These are phyloP conservation scores for Prenolepis imparis DNA, from an alignment of 2,888 invertebrate species.

Conservation along the genomic window DNA sequence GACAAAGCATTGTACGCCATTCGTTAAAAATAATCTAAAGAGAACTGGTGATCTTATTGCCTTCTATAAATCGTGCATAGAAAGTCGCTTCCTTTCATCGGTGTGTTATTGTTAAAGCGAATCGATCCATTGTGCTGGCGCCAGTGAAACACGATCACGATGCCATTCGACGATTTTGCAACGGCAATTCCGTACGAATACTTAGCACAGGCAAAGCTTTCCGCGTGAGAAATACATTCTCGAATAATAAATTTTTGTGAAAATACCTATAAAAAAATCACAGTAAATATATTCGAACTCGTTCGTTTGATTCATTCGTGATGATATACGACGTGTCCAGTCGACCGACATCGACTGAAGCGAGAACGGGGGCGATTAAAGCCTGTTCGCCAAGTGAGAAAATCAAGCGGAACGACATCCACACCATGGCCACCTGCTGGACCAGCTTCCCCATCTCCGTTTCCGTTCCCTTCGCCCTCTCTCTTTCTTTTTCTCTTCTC, in stretches of 20 bases:
- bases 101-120: not conserved
- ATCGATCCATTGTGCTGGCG: slow-evolving; percentile 22
- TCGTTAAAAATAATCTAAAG: slow-evolving; percentile 38
- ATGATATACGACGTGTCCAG: slow-evolving; percentile 66
- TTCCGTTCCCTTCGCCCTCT: slow-evolving; percentile 71
- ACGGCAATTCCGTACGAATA: not conserved
- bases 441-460: slow-evolving; percentile 64
- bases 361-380: slow-evolving; percentile 75
- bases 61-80: not conserved
- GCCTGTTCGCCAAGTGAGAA: slow-evolving; percentile 64
- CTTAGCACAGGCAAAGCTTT: not conserved
- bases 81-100: slow-evolving; percentile 2
- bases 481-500: not conserved
- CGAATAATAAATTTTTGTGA: not conserved
- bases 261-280: not conserved
- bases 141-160: slow-evolving; percentile 19
- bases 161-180: slow-evolving; percentile 10
- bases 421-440: slow-evolving; percentile 70
- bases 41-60: not conserved
- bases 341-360: slow-evolving; percentile 58
- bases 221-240: not conserved
- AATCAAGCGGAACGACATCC: slow-evolving; percentile 59
- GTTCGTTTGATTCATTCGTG: slow-evolving; percentile 35
- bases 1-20: not conserved
- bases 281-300: not conserved